phyloP scores from a whole-genome alignment of 2,888 invertebrate genomes.

The Ferdinandea cuprea region DNA sequence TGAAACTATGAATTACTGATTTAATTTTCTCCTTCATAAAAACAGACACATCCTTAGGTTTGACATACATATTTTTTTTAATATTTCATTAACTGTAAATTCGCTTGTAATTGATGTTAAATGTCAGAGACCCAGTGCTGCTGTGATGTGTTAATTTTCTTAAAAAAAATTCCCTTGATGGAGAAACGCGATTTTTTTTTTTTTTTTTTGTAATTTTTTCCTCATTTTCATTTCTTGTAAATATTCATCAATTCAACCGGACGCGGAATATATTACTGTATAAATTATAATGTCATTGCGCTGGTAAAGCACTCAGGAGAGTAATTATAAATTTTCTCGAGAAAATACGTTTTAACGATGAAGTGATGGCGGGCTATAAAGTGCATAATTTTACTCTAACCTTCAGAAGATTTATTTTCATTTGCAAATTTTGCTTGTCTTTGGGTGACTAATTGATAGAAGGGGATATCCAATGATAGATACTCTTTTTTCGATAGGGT shows the following conservation, averaged over 20 bases:
- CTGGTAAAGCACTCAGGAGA: slow-evolving; percentile 14
- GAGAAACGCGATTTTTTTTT: neutral
- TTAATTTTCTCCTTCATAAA: slow-evolving; percentile 6
- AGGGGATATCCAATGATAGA: no score
- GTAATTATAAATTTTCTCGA: slow-evolving; percentile 13
- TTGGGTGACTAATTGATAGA: neutral
- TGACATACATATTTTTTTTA: neutral
- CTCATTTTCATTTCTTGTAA: neutral
- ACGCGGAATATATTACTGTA: slow-evolving; percentile 13
- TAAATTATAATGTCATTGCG: slow-evolving; percentile 22
- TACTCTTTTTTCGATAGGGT: no score
- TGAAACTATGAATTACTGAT: slow-evolving; percentile 11
- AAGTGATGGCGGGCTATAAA: slow-evolving; percentile 20
- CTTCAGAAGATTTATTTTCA: slow-evolving; percentile 12
- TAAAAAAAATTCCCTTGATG: neutral
- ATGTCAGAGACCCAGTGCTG: neutral
- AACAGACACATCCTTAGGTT: no score
- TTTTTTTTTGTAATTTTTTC: no score
- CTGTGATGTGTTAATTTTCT: slow-evolving; percentile 3
- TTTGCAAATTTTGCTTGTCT: neutral
- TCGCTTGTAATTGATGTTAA: neutral
- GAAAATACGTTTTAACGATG: slow-evolving; percentile 15
- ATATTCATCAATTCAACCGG: slow-evolving; percentile 15
- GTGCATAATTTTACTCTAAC: neutral
- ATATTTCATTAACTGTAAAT: neutral